phyloP scores from a whole-genome alignment of 2,113 vertebrate species.

The Vidua macroura region DNA sequence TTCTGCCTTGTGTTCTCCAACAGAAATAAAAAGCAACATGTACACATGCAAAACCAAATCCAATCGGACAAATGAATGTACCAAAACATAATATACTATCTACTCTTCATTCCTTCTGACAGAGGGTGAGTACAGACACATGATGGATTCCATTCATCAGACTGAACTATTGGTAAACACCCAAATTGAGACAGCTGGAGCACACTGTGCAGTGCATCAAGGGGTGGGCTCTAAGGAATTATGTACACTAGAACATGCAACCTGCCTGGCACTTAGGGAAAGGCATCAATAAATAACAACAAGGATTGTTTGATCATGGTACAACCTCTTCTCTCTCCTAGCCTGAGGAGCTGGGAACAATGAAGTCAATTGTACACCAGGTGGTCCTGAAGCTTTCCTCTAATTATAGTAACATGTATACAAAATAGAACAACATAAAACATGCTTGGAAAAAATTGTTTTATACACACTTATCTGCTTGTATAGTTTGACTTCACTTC shows the following conservation, averaged over 20 bases:
- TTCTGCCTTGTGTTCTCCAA: not conserved
- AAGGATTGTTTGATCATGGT: not conserved
- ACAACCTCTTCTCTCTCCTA: not conserved
- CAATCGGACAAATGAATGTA: not conserved
- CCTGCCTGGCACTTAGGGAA: not conserved
- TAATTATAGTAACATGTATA: not conserved
- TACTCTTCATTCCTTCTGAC: not conserved
- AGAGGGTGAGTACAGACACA: not conserved
- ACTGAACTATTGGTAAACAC: not conserved
- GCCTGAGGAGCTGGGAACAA: not conserved
- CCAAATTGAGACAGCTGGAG: not conserved
- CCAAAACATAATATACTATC: not conserved
- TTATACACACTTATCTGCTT: not conserved
- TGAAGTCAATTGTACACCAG: not conserved
- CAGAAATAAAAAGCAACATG: not conserved
- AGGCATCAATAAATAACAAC: not conserved
- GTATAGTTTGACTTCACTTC: not conserved
- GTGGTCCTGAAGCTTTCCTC: not conserved
- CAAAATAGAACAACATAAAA: not conserved
- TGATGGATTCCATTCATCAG: not conserved
- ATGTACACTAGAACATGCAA: not conserved
- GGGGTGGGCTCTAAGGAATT: not conserved
- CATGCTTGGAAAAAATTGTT: not conserved
- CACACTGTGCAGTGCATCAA: not conserved
- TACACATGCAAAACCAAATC: not conserved